Evolutionary conservation across 1,140 invertebrate genomes (phyloP), one percentile per base, ranked within the genome.

Genomic region (Drosophila sproati): DNA sequence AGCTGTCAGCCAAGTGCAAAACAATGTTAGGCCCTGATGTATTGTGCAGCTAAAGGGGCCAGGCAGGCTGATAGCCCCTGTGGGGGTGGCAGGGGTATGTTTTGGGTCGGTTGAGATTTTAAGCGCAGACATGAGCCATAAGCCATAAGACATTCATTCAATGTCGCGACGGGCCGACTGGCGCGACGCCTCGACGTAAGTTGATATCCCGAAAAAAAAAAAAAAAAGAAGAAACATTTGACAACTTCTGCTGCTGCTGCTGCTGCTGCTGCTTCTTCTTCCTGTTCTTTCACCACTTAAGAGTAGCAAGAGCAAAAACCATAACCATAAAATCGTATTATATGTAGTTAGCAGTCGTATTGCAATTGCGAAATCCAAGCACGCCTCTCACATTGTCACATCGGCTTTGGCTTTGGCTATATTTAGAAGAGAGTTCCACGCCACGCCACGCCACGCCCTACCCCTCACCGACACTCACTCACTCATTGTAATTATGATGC

Each of bases 301-400:
- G 29, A 39, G 28, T 3, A 51, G 52, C 41, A 52, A 55, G 55
- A 73, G 66, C 68, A 60, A 55, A 71, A 60, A 72, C 73, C 68
- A 76, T 71, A 76, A 72, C 68, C 73, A 76, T 72, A 76, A 72
- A 76, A 66, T 66, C 55, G 67, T 75, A 76, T 76, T 76, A 76
- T 75, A 51, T 71, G 39, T 59, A 75, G 54, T 71, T 71, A 72
- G 47, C 69, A 71, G 45, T 72, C 68, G 68, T 62, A 72, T 80
- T 77, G 80, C 79, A 74, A 87, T 87, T 87, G 77, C 80, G 83
- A 87, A 87, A 88, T 69, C 83, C 73, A 67, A 83, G 88, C 83
- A 88, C 83, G 83, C 83, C 79, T 82, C 80, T 82, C 78, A 66
- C 79, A 87, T 87, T 87, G 80, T 83, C 83, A 67, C 73, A 82